Base-by-base conservation (phyloP, 2,888 invertebrate genomes). In the Euplagia quadripunctaria region DNA sequence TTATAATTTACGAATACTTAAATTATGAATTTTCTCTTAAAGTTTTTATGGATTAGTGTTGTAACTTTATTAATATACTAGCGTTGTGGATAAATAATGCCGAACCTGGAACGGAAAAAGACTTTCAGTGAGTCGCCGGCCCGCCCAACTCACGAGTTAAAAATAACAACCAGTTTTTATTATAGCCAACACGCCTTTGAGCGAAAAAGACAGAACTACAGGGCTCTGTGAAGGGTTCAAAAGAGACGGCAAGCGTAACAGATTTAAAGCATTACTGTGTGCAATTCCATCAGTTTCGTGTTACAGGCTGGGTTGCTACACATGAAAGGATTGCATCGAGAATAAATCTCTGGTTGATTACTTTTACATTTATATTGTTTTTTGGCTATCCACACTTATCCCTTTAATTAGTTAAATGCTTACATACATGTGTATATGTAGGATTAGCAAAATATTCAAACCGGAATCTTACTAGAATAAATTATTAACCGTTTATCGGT, bases 151-250 rank as follows among this genome's bases (percentile, higher is more conserved):
- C 91, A 90, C 90, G 89, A 94, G 94, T 94, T 95, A 95, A 95
- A 95, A 95, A 95, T 95, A 95, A 94, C 94, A 93, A 94, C 94
- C 94, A 93, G 94, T 95, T 95, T 94, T 94, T 94, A 93, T 93
- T 94, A 92, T 93, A 91, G 89, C 89, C 88, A 92, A 88, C 93
- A 90, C 92, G 91, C 89, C 88, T 91, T 86, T 79, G 94, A 87
- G 93, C 88, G 92, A 95, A 88, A 94, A 92, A 91, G 94, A 94
- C 87, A 85, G 91, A 88, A 83, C 88, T 89, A 94, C 89, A 90
- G 91, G 90, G 89, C 88, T 87, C 81, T 75, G 77, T 81, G 74
- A 86, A 89, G 88, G 88, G 91, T 90, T 88, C 78, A 93, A 94
- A 83, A 89, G 93, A 92, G 94, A 95, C 88, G 86, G 87, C 84